These are phyloP conservation scores for Dicyrtoma fusca DNA, from an alignment of 2,888 invertebrate genomes.

Conservation along the genomic window DNA sequence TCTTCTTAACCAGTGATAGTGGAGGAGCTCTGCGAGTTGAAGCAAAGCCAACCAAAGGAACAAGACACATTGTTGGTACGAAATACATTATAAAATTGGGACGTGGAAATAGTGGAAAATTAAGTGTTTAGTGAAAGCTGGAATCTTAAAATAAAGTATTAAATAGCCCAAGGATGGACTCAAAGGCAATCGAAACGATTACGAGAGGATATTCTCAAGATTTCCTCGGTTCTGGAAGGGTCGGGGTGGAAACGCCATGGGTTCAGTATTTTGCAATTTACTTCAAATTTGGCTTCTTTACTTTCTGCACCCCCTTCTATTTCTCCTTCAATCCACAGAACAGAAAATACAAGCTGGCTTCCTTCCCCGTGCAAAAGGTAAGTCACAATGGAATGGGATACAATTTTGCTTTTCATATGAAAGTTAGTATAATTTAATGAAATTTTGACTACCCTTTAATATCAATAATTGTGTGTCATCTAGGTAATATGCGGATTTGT, in stretches of 20 bases:
- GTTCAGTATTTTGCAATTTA: slow-evolving; percentile 25
- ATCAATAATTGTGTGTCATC: too few species aligned
- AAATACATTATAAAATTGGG: too few species aligned
- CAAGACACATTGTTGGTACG: too few species aligned
- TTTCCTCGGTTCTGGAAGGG: background rate
- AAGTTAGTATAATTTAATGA: too few species aligned
- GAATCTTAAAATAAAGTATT: too few species aligned
- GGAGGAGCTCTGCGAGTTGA: too few species aligned
- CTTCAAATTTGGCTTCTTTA: slow-evolving; percentile 29
- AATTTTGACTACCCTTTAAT: too few species aligned
- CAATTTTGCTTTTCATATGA: background rate
- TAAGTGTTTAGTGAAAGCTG: too few species aligned
- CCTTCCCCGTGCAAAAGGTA: slow-evolving; percentile 28
- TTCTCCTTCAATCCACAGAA: background rate
- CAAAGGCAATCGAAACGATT: slow-evolving; percentile 13
- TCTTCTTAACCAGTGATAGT: too few species aligned
- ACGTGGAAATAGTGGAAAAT: too few species aligned
- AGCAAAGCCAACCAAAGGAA: too few species aligned
- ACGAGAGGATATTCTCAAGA: slow-evolving; percentile 11
- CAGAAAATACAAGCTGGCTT: slow-evolving; percentile 1
- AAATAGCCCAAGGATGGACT: slow-evolving; percentile 9
- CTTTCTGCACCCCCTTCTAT: slow-evolving; percentile 28
- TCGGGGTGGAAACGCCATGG: slow-evolving; percentile 14
- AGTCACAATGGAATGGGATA: too few species aligned
- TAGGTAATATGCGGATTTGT: slow-evolving; percentile 22